A percentile compares a stretch with the other conserved stretches of the same genome.
phyloP scores from a whole-genome alignment of 2,797 vertebrate genomes.

The Neomorphus geoffroyi region DNA sequence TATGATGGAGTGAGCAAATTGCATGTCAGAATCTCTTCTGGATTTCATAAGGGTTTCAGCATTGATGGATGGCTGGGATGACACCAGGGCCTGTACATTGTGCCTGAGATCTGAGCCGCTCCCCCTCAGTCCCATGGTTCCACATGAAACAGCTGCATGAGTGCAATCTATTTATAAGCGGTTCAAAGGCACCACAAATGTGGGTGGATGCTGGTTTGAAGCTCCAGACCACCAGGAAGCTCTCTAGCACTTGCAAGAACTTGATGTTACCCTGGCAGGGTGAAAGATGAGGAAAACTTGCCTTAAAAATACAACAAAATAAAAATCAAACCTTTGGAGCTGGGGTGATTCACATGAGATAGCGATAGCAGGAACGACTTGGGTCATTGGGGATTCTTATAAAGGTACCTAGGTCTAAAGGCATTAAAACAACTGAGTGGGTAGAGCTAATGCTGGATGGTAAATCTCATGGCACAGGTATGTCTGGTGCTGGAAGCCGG shows the following conservation, averaged over 20 bases:
- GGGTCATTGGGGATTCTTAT: not conserved
- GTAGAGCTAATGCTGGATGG: not conserved
- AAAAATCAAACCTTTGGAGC: not conserved
- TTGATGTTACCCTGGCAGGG: not conserved
- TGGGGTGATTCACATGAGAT: not conserved
- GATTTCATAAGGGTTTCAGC: slow-evolving; percentile 62
- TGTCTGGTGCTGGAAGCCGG: not conserved
- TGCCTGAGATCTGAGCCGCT: slow-evolving; percentile 34
- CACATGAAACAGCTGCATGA: slow-evolving; percentile 15
- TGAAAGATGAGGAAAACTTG: not conserved
- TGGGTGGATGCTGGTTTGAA: not conserved
- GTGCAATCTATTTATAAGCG: not conserved
- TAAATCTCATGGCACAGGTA: not conserved
- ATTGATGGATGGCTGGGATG: slow-evolving; percentile 73
- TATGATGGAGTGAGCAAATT: not conserved
- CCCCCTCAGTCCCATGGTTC: not conserved
- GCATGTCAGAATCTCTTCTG: slow-evolving; percentile 66
- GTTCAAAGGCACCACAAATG: slow-evolving; percentile 40
- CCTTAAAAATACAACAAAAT: not conserved
- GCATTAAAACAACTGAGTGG: not conserved
- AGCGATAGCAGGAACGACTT: not conserved
- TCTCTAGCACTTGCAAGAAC: not conserved
- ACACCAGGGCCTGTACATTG: not conserved
- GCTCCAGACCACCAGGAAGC: slow-evolving; percentile 16
- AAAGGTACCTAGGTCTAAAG: not conserved